Base-by-base conservation (phyloP, 2,888 invertebrate species). In the Tiliacea citrago region DNA sequence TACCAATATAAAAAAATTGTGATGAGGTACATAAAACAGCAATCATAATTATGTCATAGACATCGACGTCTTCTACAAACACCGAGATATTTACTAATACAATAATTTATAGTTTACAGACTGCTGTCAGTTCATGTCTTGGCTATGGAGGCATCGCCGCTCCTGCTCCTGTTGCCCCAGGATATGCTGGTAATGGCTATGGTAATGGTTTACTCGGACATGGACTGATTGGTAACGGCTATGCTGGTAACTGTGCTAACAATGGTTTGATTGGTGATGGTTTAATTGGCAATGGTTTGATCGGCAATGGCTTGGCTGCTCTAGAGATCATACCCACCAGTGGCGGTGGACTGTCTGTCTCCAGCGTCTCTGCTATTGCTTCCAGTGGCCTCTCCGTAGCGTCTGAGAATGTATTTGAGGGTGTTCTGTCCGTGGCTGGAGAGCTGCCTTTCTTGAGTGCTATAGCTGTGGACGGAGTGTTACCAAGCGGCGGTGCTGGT, bases 381-480 rank as follows among this genome's bases (percentile, higher is more conserved):
- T 75, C 75, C n/a, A 75, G 0, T 47, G 66, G 75, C 1, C 55
- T 74, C 39, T 73, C 74, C 2, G 6, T 74, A 39, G 24, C 39
- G 10, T 73, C 73, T 73, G 73, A 73, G 18, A 72, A 73, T 29
- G 60, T 53, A 5, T 53, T 2, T 61, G 72, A 73, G 81, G 94
- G 94, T 35, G 68, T 86, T 45, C 75, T 94, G 8, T 77, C 83
- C 5, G 90, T 91, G 5, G 84, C 84, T 21, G 94, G 93, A 60
- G 88, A 92, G 71, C 75, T 94, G 49, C 94, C 92, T 3, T 92
- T 93, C 85, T 69, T 92, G 13, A 91, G 92, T 18, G 87, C 93
- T 29, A 93, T 92, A 0, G 90, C 80, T 21, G 73, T 94, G 49
- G 90, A 91, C 53, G 92, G 92, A 0, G 83, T 79, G n/a, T 71